These are phyloP conservation scores for Hafferia zeledoni DNA, from an alignment of 2,797 vertebrate genomes.

Conservation along the genomic window DNA sequence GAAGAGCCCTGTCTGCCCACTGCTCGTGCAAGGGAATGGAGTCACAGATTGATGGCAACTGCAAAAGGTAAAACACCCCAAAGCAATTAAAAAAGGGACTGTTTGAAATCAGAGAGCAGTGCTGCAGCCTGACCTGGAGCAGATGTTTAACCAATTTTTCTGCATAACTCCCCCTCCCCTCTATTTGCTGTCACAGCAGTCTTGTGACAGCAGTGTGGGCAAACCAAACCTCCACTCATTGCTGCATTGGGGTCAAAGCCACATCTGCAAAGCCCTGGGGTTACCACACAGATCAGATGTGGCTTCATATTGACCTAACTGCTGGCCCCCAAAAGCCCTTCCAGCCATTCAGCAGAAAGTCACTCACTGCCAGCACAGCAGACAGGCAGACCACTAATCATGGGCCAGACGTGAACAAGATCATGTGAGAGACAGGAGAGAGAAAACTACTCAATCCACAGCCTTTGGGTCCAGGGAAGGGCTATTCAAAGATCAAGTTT, in stretches of 20 bases:
- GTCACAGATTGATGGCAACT: background rate
- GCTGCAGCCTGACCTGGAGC: background rate
- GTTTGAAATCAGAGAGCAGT: background rate
- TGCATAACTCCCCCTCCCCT: background rate
- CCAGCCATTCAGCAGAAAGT: background rate
- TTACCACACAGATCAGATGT: conserved; percentile 33
- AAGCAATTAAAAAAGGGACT: background rate
- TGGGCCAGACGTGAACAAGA: background rate
- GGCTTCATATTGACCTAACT: background rate
- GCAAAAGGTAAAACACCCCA: background rate
- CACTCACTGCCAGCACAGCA: background rate
- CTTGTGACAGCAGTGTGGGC: background rate
- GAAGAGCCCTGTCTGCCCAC: background rate
- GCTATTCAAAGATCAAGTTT: background rate
- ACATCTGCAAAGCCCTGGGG: background rate
- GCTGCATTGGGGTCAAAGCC: background rate
- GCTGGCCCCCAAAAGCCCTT: background rate
- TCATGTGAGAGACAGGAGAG: conserved; percentile 15
- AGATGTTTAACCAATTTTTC: background rate
- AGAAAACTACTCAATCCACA: background rate
- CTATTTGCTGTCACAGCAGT: background rate
- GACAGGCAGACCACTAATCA: conserved; percentile 22
- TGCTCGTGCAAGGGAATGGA: rapidly evolving
- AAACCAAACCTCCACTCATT: background rate
- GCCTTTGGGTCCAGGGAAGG: background rate